Conservation (phyloP, 2,113 vertebrate species). For the Reinhardtius hippoglossoides region DNA sequence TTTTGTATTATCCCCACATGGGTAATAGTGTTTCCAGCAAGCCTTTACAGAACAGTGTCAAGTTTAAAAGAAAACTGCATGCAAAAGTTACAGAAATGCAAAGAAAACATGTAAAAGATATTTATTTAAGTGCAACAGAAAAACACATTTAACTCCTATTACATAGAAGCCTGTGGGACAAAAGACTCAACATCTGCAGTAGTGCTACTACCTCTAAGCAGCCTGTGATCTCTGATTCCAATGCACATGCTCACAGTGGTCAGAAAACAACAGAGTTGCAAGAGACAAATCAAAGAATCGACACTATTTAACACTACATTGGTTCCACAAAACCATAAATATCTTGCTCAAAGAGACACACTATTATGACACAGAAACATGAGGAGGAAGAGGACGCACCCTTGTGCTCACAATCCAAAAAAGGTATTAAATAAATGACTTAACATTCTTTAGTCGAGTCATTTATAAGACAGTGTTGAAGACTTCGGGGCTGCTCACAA, state of each 20-base stretch:
- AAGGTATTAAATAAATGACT: background rate
- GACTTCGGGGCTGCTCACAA: background rate
- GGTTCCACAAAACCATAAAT: slow-evolving; percentile 13
- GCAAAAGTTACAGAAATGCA: background rate
- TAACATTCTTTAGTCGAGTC: background rate
- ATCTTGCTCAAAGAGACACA: background rate
- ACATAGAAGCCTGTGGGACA: slow-evolving; percentile 2
- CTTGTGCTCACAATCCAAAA: slow-evolving; percentile 22
- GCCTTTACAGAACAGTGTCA: slow-evolving; percentile 18
- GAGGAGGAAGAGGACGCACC: background rate
- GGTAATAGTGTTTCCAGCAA: slow-evolving; percentile 26
- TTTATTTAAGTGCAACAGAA: slow-evolving; percentile 1
- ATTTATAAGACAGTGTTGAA: background rate
- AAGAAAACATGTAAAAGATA: background rate
- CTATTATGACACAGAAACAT: background rate
- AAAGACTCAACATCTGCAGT: slow-evolving; percentile 6
- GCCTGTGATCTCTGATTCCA: slow-evolving; percentile 20
- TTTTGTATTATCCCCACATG: slow-evolving; percentile 24
- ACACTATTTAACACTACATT: slow-evolving; percentile 21
- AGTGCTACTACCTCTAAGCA: slow-evolving; percentile 13
- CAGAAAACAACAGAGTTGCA: background rate
- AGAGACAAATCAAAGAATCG: background rate
- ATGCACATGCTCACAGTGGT: background rate
- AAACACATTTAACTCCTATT: background rate
- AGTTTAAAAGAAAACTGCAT: slow-evolving; percentile 16